Conservation (phyloP, 2,797 vertebrate species). For the Limosa lapponica region DNA sequence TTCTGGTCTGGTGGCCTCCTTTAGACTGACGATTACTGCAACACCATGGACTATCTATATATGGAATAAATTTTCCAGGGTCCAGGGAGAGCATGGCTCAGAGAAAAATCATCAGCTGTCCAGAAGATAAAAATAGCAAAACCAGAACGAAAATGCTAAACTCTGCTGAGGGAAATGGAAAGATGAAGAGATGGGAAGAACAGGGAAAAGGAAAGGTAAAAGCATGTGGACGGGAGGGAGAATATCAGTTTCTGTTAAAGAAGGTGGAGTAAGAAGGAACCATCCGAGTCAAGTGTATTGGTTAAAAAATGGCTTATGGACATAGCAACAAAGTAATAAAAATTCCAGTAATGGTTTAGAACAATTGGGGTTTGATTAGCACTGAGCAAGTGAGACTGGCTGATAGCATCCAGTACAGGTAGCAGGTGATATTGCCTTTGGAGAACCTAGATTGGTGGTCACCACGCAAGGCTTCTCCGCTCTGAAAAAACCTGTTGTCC, state of each 20-base stretch:
- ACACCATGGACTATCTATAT: background rate
- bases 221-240: background rate
- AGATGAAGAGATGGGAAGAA: background rate
- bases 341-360: background rate
- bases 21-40: background rate
- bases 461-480: accelerated
- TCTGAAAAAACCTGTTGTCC: background rate
- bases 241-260: background rate
- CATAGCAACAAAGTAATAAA: accelerated
- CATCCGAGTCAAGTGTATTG: accelerated
- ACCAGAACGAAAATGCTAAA: background rate
- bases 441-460: background rate
- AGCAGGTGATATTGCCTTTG: background rate
- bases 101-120: background rate
- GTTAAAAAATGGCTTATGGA: background rate
- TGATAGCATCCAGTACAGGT: background rate
- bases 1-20: background rate
- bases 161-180: background rate
- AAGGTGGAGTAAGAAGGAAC: background rate
- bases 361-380: background rate
- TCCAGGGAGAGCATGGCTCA: background rate
- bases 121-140: background rate
- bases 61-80: background rate
- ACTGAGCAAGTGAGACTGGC: background rate
- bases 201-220: background rate